phyloP scores from a whole-genome alignment of 2,888 invertebrate species.

The Drosophila ustulata region DNA sequence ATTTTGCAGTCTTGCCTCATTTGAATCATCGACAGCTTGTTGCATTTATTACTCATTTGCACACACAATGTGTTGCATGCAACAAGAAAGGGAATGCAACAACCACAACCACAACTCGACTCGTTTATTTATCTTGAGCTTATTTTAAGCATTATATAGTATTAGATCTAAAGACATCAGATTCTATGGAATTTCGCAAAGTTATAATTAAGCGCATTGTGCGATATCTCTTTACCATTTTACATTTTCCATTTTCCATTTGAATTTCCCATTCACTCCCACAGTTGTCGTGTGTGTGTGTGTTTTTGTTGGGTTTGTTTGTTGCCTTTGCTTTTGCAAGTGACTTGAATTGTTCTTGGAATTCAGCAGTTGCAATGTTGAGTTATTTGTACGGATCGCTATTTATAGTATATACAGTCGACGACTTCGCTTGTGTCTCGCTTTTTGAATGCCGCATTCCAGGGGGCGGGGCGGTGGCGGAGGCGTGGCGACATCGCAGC shows the following conservation, averaged over 20 bases:
- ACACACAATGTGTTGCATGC: not conserved
- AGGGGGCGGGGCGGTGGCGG: conserved; percentile 25
- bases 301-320: not conserved
- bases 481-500: conserved; percentile 18
- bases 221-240: not conserved
- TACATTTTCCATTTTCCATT: not conserved
- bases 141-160: conserved; percentile 1
- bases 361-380: conserved; percentile 51
- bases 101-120: not conserved
- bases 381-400: conserved; percentile 51
- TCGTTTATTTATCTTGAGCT: conserved; percentile 3
- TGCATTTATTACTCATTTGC: too few relatives aligned
- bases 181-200: conserved; percentile 14
- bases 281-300: not conserved
- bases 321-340: conserved; percentile 26
- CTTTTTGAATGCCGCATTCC: conserved; percentile 61
- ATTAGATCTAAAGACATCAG: not conserved
- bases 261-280: not conserved
- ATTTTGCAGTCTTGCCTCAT: too few relatives aligned
- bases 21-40: too few relatives aligned
- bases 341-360: conserved; percentile 48
- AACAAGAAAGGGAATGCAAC: too few relatives aligned
- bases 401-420: conserved; percentile 54
- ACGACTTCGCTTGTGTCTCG: conserved; percentile 37
- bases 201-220: conserved; percentile 37